Conservation (phyloP, 2,888 invertebrate genomes). For the Campoplex nolae region DNA sequence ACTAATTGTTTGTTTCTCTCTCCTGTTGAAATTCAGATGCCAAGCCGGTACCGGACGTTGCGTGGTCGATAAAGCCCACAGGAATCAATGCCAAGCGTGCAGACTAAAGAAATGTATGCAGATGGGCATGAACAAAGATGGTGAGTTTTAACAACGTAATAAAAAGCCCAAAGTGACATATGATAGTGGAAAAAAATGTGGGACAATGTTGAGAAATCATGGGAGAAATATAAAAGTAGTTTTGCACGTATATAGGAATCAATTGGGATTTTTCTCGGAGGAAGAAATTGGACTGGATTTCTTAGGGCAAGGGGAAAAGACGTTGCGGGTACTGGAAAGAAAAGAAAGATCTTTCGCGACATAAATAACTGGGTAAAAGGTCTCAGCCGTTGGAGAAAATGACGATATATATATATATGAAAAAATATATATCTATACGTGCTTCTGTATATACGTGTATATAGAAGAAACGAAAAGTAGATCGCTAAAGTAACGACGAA, state of each 20-base stretch:
- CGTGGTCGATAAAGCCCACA: conserved; percentile 98
- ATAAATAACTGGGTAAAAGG: conserved; percentile 80
- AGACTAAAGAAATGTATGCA: conserved; percentile 98
- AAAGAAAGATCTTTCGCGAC: conserved; percentile 68
- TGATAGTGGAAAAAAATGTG: not conserved
- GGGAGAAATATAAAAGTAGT: not conserved
- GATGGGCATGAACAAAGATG: conserved; percentile 99
- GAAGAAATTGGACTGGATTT: conserved; percentile 25
- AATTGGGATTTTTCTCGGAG: conserved; percentile 66
- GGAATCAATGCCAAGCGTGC: conserved; percentile 99
- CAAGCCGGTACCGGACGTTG: conserved; percentile 99
- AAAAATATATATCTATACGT: conserved; percentile 3
- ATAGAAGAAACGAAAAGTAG: conserved; percentile 27
- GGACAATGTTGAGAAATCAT: conserved; percentile 58
- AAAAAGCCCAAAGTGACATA: not conserved
- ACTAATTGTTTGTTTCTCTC: not conserved
- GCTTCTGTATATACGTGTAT: not conserved
- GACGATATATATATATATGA: conserved; percentile 13
- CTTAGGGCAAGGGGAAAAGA: conserved; percentile 41
- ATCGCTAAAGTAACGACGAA: conserved; percentile 52
- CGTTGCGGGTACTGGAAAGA: conserved; percentile 25
- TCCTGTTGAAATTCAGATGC: conserved; percentile 89
- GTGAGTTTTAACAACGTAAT: conserved; percentile 87
- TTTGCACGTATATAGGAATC: conserved; percentile 58
- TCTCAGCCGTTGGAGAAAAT: conserved; percentile 71